Evolutionary conservation across 2,797 vertebrate genomes (phyloP), one percentile per base, ranked within the genome.

Genomic region (Falco peregrinus): DNA sequence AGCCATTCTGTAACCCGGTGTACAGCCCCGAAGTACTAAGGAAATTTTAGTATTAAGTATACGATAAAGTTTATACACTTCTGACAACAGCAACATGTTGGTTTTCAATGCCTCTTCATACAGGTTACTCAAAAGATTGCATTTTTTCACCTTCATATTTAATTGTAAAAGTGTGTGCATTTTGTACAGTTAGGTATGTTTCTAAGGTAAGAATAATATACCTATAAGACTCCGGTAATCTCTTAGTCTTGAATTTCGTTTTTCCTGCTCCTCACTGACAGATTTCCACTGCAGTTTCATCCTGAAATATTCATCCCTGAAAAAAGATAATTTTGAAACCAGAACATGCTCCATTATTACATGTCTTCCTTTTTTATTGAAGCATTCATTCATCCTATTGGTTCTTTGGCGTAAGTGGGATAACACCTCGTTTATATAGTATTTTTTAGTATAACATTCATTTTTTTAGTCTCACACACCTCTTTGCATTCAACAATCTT

Each of bases 231-330:
- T 99, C 95, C 98, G 98, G 95, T 99, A 99, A 96, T 99, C 99
- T 96, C 99, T 98, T 91, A 99, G 97, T 83, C 98, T 98, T 69
- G 99, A 99, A 98, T 99, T 99, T 92, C 99, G 98, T 91, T 98
- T 99, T 97, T 99, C 99, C 95, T 99, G 99, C 78, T 99, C 99
- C 94, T 99, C 99, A 3, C 99, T 99, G 71, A 99, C 98, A 6
- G 99, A 99, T 76, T 99, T 99, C 99, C 99, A 99, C 97, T 99
- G 99, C 50, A 99, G 98, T 97, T 99, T 99, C 99, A 99, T 99
- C 96, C 98, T 98, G 98, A 99, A 99, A 98, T 99, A 99, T 73
- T 99, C 99, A 28, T 99, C 99, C 26, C 99, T 99, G 93, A 68
- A 97, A 51, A 31, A 92, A 79, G 3, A 74, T 21, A 16, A 76